These are phyloP conservation scores for Aphodius sticticus DNA, from an alignment of 2,888 invertebrate genomes.

Conservation along the genomic window DNA sequence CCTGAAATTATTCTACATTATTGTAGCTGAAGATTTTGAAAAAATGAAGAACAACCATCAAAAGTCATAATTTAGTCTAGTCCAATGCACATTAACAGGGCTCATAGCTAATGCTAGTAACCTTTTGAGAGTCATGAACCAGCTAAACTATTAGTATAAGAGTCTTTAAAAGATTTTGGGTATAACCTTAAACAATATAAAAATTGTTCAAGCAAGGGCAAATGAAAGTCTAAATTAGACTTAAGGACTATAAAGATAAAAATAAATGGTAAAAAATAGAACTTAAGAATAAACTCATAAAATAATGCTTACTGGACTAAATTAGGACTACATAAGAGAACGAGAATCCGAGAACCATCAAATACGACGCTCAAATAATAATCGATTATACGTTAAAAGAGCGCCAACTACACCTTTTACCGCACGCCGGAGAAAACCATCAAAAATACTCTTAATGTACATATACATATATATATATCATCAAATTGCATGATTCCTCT, in stretches of 20 bases:
- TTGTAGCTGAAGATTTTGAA: too few species aligned
- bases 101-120: too few species aligned
- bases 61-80: too few species aligned
- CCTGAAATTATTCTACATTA: too few species aligned
- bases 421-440: constrained; percentile 20
- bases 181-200: neutral
- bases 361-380: neutral
- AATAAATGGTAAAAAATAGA: neutral
- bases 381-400: neutral
- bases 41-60: too few species aligned
- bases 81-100: too few species aligned
- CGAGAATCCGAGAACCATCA: neutral
- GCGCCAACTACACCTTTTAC: neutral
- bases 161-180: neutral
- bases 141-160: neutral
- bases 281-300: neutral
- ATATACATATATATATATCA: constrained; percentile 9
- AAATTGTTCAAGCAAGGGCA: neutral
- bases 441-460: constrained; percentile 28
- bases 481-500: constrained; percentile 25
- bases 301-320: neutral
- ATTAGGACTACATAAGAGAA: neutral
- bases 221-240: neutral
- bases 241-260: neutral
- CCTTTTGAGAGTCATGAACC: too few species aligned